Base-by-base conservation (phyloP, 2,113 vertebrate genomes). In the Gila orcuttii region DNA sequence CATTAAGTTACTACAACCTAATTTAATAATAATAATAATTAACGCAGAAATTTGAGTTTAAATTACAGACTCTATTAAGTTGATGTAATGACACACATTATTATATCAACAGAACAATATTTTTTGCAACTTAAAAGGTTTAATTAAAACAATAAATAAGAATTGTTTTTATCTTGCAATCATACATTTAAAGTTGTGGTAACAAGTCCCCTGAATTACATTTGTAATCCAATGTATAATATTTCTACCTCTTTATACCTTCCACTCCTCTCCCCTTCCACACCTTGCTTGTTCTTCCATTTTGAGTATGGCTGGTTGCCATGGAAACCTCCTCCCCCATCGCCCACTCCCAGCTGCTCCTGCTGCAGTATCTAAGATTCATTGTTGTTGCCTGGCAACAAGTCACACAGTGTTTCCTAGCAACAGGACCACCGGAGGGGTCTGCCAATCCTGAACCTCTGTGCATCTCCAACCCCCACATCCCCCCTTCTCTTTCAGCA, bases 321-420 rank as follows among this genome's bases (percentile, higher is more conserved):
- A 90, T 93, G 91, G 94, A 93, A 95, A 95, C 95, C 93, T 92
- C 91, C 86, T 93, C 85, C 89, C 77, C 68, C 80, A 85, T 39
- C 91, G 90, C 94, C 93, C 93, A 93, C 93, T 94, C 91, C 90
- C 90, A 87, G 90, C 92, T 78, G 78, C 92, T 91, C 89, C 94
- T 93, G 93, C 93, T 93, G 94, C 94, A 94, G 91, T 92, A 91
- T 90, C 91, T 93, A 92, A 39, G 82, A 93, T 94, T 93, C 93
- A 89, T 90, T 91, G 90, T 90, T 93, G 94, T 95, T 95, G 93
- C 95, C 89, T 93, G 90, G 95, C 92, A 95, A 96, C 94, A 90
- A 91, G 92, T 94, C 93, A 94, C 93, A 95, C 93, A 93, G 88
- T 88, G 92, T 94, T 95, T 89, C 95, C 93, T 95, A 95, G 94